Percentiles rank a stretch among this genome's conserved stretches.
Conservation (phyloP, 2,113 vertebrate species). For the Serilophus lunatus region DNA sequence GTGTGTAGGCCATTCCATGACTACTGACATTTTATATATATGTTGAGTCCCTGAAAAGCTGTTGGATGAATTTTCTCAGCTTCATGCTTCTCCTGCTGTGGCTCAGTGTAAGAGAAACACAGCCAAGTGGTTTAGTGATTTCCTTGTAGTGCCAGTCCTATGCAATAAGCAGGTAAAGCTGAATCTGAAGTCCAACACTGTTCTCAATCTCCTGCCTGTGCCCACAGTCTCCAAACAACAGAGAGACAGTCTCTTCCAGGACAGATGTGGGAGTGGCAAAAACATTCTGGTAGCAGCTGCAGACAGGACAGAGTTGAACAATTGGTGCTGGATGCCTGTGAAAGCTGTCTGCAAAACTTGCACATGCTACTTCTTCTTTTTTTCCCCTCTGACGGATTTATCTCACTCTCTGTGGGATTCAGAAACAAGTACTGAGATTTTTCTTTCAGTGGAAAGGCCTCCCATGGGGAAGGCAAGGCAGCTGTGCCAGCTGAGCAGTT, state of each 20-base stretch:
- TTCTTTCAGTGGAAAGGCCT: neutral
- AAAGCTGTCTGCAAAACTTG: neutral
- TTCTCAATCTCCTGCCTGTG: neutral
- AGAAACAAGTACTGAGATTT: neutral
- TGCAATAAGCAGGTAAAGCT: neutral
- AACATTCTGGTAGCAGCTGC: neutral
- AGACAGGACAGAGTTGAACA: neutral
- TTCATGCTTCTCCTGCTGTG: neutral
- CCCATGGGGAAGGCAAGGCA: neutral
- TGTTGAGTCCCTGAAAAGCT: neutral
- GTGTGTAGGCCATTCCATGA: neutral
- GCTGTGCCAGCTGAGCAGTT: rapidly evolving
- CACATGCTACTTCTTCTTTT: neutral
- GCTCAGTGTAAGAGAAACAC: neutral
- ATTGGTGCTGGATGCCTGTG: neutral
- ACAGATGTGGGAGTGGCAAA: neutral
- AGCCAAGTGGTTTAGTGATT: neutral
- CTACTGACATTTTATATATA: neutral
- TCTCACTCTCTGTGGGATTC: neutral
- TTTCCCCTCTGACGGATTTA: neutral
- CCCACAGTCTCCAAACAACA: neutral
- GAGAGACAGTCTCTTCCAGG: neutral
- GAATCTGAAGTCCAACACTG: neutral
- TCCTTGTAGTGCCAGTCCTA: neutral
- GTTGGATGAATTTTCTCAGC: neutral